These are phyloP conservation scores for Arvicanthis niloticus DNA, from an alignment of 2,113 vertebrate species.

Conservation along the genomic window DNA sequence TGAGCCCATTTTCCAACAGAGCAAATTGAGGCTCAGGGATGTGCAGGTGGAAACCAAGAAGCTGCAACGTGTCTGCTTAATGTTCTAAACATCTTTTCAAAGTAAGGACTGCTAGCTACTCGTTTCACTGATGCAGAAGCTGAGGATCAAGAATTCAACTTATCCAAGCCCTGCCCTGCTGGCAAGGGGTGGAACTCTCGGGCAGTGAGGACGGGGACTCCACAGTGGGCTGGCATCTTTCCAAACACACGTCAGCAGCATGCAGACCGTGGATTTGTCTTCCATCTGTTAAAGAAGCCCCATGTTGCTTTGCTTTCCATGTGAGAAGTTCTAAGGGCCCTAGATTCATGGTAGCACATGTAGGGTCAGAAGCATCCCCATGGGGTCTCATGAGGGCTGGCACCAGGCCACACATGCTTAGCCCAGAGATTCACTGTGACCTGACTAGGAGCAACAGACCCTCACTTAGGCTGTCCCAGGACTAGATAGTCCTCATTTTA, in stretches of 20 bases:
- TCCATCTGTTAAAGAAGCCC: not conserved
- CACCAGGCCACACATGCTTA: not conserved
- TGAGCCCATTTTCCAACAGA: not conserved
- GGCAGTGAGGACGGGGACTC: not conserved
- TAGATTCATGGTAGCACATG: not conserved
- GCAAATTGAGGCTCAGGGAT: conserved; percentile 24
- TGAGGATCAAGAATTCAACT: not conserved
- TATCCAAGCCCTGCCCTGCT: not conserved
- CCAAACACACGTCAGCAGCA: not conserved
- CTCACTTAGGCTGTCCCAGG: too few relatives aligned
- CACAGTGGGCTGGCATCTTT: not conserved
- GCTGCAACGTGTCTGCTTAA: not conserved
- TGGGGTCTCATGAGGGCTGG: not conserved
- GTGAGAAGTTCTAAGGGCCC: not conserved
- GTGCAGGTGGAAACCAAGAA: not conserved
- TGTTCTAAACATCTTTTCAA: not conserved
- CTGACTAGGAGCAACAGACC: not conserved
- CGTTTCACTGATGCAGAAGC: not conserved
- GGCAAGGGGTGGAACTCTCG: not conserved
- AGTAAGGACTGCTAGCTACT: not conserved
- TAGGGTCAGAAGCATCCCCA: not conserved
- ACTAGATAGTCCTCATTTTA: accelerated
- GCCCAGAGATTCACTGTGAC: not conserved
- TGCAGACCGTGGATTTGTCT: not conserved
- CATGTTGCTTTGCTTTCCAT: not conserved